These are phyloP conservation scores for Drosophila elegans DNA, from an alignment of 1,140 invertebrate species.

Conservation along the genomic window DNA sequence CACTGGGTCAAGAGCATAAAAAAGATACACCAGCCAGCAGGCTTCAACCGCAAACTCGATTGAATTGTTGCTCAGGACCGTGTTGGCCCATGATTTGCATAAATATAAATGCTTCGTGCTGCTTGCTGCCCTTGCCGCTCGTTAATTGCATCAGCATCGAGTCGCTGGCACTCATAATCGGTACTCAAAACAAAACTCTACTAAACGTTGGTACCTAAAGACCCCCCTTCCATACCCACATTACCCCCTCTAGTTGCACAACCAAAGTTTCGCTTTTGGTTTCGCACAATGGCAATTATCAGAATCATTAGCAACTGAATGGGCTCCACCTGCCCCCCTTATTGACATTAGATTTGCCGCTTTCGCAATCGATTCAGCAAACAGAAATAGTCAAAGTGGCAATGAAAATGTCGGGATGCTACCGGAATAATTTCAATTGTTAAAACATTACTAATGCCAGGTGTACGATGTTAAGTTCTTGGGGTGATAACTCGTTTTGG, in stretches of 20 bases:
- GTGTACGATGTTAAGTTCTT: constrained; percentile 10
- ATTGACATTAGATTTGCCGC: constrained; percentile 45
- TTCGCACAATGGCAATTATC: constrained; percentile 79
- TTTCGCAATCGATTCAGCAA: constrained; percentile 52
- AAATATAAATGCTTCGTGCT: constrained; percentile 31
- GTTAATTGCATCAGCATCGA: constrained; percentile 51
- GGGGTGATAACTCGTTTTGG: neutral
- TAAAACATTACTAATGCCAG: constrained; percentile 22
- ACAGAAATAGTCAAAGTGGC: constrained; percentile 34
- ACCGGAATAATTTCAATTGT: constrained; percentile 26
- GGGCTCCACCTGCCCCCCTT: constrained; percentile 19
- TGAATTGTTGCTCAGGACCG: constrained; percentile 59
- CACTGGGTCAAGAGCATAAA: constrained; percentile 73
- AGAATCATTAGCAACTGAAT: constrained; percentile 72
- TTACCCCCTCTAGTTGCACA: constrained; percentile 43
- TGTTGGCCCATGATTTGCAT: constrained; percentile 66
- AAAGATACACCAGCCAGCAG: constrained; percentile 23
- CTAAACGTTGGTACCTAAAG: constrained; percentile 35
- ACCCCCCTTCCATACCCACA: neutral
- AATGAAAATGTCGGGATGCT: constrained; percentile 45
- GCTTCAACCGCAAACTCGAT: constrained; percentile 48
- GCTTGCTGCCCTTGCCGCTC: constrained; percentile 45
- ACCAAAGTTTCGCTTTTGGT: constrained; percentile 47
- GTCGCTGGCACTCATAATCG: constrained; percentile 54
- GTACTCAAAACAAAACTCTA: constrained; percentile 41